Evolutionary conservation across 2,888 invertebrate genomes (phyloP), one percentile per base, ranked within the genome.

Genomic region (Resseliella maxima): DNA sequence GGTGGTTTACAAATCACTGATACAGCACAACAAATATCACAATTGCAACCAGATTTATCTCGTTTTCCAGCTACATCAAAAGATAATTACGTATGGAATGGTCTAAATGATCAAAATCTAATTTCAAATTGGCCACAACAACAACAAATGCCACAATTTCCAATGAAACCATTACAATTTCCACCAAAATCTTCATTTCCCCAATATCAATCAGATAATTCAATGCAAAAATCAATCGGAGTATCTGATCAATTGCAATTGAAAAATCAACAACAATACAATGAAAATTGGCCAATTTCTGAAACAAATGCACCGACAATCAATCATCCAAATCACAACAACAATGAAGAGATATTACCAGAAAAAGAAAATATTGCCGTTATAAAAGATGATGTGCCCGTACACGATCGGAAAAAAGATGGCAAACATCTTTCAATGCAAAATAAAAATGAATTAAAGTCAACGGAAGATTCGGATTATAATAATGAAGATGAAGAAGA

Each of bases 1-100:
- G 94, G 92, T 88, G 94, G 94, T 86, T 90, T 94, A 89, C 93
- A 92, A 89, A 90, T 94, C 88, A 92, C 92, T 88, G 87, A 83
- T 21, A 85, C 27, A 18, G 87, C 3, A 21, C 88, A 88, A 87
- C 88, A 88, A 87, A 86, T 86, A 35, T 24, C 85, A 0, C 27
- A 35, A 45, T 8, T 64, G 46, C 0, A 83, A 72, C 36, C 24
- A 12, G 46, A n/a, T 59, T 50, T 41, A 24, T 54, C 85, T 27
- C 35, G 31, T n/a, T 83, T 83, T n/a, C 38, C 83, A 2, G 24
- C 8, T 3, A 38, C 5, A n/a, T 12, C 35, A 31, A 83, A 83
- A 6, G 83, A 83, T n/a, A 38, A 38, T 50, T 64, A 31, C 59
- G 27, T 27, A 24, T 72, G 72, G 72, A 31, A 31, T 72, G 72